Evolutionary conservation across 1,140 invertebrate genomes (phyloP), one percentile per base, ranked within the genome.

Genomic region (Panagrolaimus sp.): DNA sequence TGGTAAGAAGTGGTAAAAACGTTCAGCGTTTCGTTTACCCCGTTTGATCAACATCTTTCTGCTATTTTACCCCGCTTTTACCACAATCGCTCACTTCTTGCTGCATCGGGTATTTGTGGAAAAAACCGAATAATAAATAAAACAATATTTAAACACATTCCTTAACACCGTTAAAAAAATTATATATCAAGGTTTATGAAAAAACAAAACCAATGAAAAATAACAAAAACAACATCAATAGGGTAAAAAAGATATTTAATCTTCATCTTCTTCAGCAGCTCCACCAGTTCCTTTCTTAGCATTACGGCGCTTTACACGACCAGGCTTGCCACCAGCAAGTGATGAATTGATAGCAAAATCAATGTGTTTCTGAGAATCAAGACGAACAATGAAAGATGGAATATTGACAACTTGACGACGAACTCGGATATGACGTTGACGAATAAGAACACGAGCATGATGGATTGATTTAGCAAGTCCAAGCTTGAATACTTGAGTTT

Each of bases 291-390:
- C 92, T 88, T 96, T 98, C 84, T 91, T 90, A 83, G 91, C 84
- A 87, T 98, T 99, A 91, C 96, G 97, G 91, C 96, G 94, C 94
- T 98, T 98, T 77, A 98, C 96, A 86, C 96, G 95, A 69, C 96
- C 96, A 74, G 94, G 90, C 68, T 94, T 89, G 78, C 96, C 96
- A 87, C 95, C 93, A 86, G 95, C 95, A 88, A 96, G 98, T 74
- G 96, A 95, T 69, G 94, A 98, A 84, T 94, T 96, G 78, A 97
- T 86, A 0, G 94, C 94, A 89, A 98, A 98, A 88, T 99, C 80
- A 83, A 99, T 99, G 88, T 99, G 96, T 85, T 99, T 99, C 85
- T 98, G 94, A 0, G 93, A 96, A 84, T 99, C 96, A 84, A 99
- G 86, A 63, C 96, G 90, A 8, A 98, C 96, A 76, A 98, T 89